phyloP scores from a whole-genome alignment of 2,888 invertebrate genomes.

The Biston stratarius region DNA sequence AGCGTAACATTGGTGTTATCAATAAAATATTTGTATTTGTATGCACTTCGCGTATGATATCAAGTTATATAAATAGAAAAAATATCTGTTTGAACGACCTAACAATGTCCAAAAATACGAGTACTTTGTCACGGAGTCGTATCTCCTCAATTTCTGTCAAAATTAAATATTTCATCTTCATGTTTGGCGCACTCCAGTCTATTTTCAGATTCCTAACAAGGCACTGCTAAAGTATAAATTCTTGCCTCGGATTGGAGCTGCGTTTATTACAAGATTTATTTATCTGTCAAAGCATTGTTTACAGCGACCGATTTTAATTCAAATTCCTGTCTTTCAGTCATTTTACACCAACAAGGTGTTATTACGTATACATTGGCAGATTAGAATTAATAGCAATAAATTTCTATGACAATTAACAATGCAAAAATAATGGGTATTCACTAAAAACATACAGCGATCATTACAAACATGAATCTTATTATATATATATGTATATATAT shows the following conservation, averaged over 20 bases:
- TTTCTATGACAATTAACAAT: conserved; percentile 31
- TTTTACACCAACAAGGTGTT: conserved; percentile 57
- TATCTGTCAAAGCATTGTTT: conserved; percentile 62
- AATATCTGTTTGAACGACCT: no score
- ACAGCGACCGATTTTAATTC: conserved; percentile 63
- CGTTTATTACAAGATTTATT: conserved; percentile 37
- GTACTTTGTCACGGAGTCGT: background rate
- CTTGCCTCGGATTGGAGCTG: conserved; percentile 23
- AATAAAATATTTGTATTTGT: no score
- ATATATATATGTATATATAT: no score
- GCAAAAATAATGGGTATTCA: no score
- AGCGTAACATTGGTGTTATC: no score
- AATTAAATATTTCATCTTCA: background rate
- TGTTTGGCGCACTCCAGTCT: background rate
- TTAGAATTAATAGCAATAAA: background rate
- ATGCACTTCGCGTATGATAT: no score
- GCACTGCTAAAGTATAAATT: conserved; percentile 30
- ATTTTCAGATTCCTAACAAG: conserved; percentile 15
- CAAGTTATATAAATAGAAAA: no score
- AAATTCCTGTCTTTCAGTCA: conserved; percentile 69
- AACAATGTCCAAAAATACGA: no score
- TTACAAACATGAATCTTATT: no score
- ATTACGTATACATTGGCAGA: conserved; percentile 49
- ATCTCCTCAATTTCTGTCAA: background rate
- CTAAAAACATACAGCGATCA: no score